phyloP scores from a whole-genome alignment of 2,113 vertebrate genomes.

The Drymodes brunneopygia region DNA sequence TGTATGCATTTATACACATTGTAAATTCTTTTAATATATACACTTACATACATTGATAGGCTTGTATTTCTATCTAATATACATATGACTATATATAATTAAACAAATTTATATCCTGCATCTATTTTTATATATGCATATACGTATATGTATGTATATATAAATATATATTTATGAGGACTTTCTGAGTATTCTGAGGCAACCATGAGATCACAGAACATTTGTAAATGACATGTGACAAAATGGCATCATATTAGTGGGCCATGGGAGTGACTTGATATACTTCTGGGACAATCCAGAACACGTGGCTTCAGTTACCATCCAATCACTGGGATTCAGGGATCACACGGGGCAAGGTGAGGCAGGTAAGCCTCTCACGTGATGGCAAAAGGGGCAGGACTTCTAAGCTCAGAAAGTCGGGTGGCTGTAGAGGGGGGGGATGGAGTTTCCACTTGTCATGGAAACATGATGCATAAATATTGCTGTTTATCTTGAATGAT shows the following conservation, averaged over 20 bases:
- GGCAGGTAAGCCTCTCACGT: background rate
- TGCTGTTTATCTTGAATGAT: background rate
- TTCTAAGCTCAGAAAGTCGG: background rate
- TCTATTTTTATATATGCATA: background rate
- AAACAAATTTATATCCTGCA: background rate
- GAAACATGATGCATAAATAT: background rate
- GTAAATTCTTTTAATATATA: no score
- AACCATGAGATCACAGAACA: fast-evolving
- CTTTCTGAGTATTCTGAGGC: background rate
- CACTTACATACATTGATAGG: background rate
- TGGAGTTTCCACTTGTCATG: background rate
- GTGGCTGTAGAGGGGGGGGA: background rate
- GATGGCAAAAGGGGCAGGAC: background rate
- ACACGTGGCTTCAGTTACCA: background rate
- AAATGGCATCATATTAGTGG: background rate
- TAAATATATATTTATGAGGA: background rate
- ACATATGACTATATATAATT: background rate
- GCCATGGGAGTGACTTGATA: background rate
- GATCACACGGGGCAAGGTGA: background rate
- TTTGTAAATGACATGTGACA: background rate
- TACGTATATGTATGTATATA: background rate
- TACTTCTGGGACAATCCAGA: background rate
- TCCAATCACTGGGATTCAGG: background rate
- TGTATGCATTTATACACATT: background rate
- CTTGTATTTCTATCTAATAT: background rate